Conservation (phyloP, 2,113 vertebrate genomes). For the Scopus umbretta region DNA sequence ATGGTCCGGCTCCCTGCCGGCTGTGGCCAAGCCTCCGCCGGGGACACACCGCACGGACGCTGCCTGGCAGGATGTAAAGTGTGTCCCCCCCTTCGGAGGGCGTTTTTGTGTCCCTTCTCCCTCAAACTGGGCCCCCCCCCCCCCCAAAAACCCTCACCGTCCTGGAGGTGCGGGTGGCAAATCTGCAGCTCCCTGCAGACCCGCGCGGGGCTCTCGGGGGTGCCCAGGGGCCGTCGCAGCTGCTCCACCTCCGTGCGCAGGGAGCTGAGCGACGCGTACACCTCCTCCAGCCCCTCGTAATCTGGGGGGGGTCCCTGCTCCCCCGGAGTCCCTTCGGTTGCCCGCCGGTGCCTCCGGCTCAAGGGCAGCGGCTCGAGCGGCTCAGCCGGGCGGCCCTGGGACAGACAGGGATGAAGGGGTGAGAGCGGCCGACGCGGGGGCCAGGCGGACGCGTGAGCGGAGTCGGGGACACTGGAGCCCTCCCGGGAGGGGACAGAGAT, state of each 20-base stretch:
- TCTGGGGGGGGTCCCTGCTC: slow-evolving; percentile 18
- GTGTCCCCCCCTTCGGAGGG: no score
- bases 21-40: not conserved
- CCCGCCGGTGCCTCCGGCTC: slow-evolving; percentile 59
- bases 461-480: not conserved
- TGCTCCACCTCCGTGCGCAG: slow-evolving; percentile 85
- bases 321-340: not conserved
- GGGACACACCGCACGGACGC: rapidly evolving
- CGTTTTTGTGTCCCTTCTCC: not conserved
- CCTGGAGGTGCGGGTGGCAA: slow-evolving; percentile 77
- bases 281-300: slow-evolving; percentile 86
- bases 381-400: slow-evolving; percentile 77
- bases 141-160: slow-evolving; percentile 72
- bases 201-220: slow-evolving; percentile 82
- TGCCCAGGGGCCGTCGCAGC: slow-evolving; percentile 82
- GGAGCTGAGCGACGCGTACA: slow-evolving; percentile 82
- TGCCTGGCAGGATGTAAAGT: not conserved
- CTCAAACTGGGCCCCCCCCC: not conserved
- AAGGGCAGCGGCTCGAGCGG: slow-evolving; percentile 71
- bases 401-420: no score
- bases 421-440: no score
- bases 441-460: no score
- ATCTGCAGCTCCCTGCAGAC: slow-evolving; percentile 87
- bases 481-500: not conserved
- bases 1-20: not conserved